Base-by-base conservation (phyloP, 1,140 invertebrate genomes). In the Heliconius himera region DNA sequence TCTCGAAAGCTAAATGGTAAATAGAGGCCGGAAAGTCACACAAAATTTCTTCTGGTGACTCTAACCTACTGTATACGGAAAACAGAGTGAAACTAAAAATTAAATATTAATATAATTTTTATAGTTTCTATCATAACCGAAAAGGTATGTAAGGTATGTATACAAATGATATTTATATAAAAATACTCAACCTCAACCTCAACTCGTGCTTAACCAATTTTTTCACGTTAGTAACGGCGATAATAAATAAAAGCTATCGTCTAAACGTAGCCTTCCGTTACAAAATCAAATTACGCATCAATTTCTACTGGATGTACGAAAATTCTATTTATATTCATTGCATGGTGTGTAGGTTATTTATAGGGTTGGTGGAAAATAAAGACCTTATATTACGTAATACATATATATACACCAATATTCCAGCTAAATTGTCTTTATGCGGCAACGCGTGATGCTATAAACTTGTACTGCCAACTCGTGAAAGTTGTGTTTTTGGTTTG, bases 201-300 rank as follows among this genome's bases (percentile, higher is more conserved):
- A 29, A 66, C 22, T 66, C 26, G 13, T 16, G 13, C 60, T 16
- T 29, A 3, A 60, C 26, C 60, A 16, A 2, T 66, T 29, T 66
- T 66, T 66, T 6, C 22, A 66, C 54, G 9, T 8, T 60, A 29
- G 11, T 26, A 22, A 60, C 1, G 26, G 11, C 18, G 3, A 18
- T 11, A 66, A 66, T 66, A 66, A 66, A 66, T 66, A 66, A 66
- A 66, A 11, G 22, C n/a, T 29, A 66, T 29, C 60, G 13, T 29
- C 60, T 66, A 13, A 26, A 66, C 60, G 60, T 66, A 26, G 60
- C 60, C 60, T 66, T 66, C 26, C 22, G 26, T 66, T 29, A 66
- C 60, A 66, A 66, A 66, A 66, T 66, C 60, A 66, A 66, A 66
- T 66, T 66, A 66, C 56, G 56, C 56, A 66, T 66, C 56, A 66